Evolutionary conservation across 2,113 vertebrate species (phyloP).

Genomic region (Heterotilapia buettikoferi): DNA sequence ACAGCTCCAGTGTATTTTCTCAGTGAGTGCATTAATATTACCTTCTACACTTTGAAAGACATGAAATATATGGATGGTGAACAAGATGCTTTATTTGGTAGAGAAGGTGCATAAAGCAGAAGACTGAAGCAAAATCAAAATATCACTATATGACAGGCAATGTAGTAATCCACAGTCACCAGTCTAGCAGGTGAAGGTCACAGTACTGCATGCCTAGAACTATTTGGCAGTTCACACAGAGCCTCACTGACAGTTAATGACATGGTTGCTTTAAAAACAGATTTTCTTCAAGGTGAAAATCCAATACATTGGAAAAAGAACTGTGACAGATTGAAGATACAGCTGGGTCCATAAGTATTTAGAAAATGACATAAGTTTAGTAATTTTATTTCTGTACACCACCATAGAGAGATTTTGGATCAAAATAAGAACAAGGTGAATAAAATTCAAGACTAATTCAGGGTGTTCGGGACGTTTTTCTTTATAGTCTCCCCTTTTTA

Average conservation of each 20-base stretch:
- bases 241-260: not conserved
- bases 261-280: not conserved
- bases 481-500: not conserved
- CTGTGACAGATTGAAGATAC: not conserved
- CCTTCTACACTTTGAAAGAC: not conserved
- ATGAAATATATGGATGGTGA: not conserved
- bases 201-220: not conserved
- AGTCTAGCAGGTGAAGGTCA: not conserved
- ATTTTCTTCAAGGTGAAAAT: not conserved
- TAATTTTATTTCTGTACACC: not conserved
- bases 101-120: not conserved
- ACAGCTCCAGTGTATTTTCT: not conserved
- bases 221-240: not conserved
- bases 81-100: constrained; percentile 1
- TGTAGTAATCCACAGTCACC: not conserved
- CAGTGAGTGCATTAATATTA: not conserved
- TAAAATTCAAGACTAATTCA: not conserved
- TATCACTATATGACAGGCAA: not conserved
- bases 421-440: not conserved
- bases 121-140: not conserved
- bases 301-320: not conserved
- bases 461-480: not conserved
- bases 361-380: not conserved
- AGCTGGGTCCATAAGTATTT: not conserved
- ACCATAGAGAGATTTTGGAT: not conserved